Evolutionary conservation across 2,888 invertebrate genomes (phyloP).

Genomic region (Platynereis dumerilii): DNA sequence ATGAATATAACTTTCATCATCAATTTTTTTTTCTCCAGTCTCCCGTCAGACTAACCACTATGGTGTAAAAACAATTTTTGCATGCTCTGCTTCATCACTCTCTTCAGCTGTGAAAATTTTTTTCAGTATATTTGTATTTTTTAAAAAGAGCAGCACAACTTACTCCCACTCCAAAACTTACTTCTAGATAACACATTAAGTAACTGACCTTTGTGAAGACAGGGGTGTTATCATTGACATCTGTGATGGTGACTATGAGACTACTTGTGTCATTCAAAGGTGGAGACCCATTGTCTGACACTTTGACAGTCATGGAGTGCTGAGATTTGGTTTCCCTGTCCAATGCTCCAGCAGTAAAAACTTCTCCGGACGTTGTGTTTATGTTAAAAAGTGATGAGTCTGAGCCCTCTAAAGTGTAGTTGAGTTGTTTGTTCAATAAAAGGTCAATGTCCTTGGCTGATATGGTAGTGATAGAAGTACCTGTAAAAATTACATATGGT

Average conservation of each 20-base stretch:
- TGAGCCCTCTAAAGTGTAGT: constrained; percentile 4
- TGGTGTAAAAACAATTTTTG: too few relatives aligned
- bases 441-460: background rate
- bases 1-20: too few relatives aligned
- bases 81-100: too few relatives aligned
- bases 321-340: constrained; percentile 5
- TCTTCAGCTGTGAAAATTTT: too few relatives aligned
- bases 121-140: too few relatives aligned
- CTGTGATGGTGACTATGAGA: background rate
- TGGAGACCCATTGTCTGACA: background rate
- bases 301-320: background rate
- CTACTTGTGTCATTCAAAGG: background rate
- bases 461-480: background rate
- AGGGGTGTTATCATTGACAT: background rate
- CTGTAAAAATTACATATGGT: too few relatives aligned
- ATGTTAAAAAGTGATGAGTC: constrained; percentile 18
- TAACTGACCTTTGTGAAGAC: background rate
- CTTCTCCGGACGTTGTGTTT: constrained; percentile 26
- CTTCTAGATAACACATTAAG: too few relatives aligned
- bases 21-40: too few relatives aligned
- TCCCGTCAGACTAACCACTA: too few relatives aligned
- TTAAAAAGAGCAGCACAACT: too few relatives aligned
- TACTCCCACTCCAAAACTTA: too few relatives aligned
- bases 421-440: background rate
- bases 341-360: constrained; percentile 31